These are phyloP conservation scores for Leptopilina boulardi DNA, from an alignment of 1,140 invertebrate genomes.

Conservation along the genomic window DNA sequence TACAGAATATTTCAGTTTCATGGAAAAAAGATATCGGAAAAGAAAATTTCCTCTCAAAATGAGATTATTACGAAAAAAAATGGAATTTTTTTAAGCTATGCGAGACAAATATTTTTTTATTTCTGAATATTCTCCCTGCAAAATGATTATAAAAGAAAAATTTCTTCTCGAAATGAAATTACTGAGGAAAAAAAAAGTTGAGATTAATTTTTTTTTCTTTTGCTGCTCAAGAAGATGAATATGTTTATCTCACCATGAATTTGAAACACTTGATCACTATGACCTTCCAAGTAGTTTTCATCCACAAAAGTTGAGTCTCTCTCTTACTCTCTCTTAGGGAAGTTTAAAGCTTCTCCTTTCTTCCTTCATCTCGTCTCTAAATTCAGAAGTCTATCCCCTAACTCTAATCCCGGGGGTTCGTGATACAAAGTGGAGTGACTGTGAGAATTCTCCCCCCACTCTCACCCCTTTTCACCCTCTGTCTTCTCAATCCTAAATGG, in stretches of 20 bases:
- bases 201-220: neutral
- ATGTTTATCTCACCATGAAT: neutral
- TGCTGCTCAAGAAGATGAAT: neutral
- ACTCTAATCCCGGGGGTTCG: conserved; percentile 18
- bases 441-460: conserved; percentile 34
- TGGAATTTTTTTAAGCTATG: too few species aligned
- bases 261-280: conserved; percentile 1
- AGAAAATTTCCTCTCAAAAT: too few species aligned
- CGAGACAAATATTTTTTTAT: too few species aligned
- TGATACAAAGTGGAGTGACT: conserved; percentile 53
- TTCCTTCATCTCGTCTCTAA: conserved; percentile 32
- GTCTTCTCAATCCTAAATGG: too few species aligned
- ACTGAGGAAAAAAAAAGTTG: too few species aligned
- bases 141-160: too few species aligned
- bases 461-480: too few species aligned
- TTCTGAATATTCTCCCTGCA: too few species aligned
- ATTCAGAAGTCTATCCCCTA: conserved; percentile 34
- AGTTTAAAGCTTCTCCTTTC: conserved; percentile 24
- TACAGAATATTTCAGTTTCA: too few species aligned
- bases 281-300: neutral
- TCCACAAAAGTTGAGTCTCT: conserved; percentile 4
- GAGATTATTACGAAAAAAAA: too few species aligned
- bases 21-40: too few species aligned
- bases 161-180: too few species aligned
- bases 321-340: neutral